Conservation (phyloP, 2,888 invertebrate species). For the Latrodectus elegans region DNA sequence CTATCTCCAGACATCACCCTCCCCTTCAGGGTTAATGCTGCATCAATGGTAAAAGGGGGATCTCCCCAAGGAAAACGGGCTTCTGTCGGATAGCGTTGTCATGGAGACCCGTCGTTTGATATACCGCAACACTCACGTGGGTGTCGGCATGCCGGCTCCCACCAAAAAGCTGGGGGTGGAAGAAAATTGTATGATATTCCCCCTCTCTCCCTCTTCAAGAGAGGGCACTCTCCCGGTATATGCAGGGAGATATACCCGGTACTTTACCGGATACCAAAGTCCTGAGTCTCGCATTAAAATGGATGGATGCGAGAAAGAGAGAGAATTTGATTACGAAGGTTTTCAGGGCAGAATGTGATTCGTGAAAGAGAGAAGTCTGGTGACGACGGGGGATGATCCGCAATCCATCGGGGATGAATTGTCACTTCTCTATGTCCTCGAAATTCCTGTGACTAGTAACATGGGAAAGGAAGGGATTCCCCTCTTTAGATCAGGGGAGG, state of each 20-base stretch:
- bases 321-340: slow-evolving; percentile 52
- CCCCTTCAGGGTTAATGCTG: slow-evolving; percentile 30
- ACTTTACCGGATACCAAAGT: slow-evolving; percentile 38
- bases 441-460: background rate
- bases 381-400: background rate
- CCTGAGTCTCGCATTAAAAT: slow-evolving; percentile 57
- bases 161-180: background rate
- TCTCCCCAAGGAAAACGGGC: background rate
- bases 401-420: slow-evolving; percentile 28
- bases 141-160: slow-evolving; percentile 37
- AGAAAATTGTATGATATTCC: slow-evolving; percentile 39
- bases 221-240: slow-evolving; percentile 4
- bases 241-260: slow-evolving; percentile 7
- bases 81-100: slow-evolving; percentile 10
- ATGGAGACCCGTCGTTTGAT: slow-evolving; percentile 62
- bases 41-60: slow-evolving; percentile 46
- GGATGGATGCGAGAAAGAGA: slow-evolving; percentile 29
- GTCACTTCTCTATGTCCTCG: background rate
- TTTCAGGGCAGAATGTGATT: background rate
- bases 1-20: background rate
- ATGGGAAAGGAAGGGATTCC: no score
- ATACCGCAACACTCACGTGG: slow-evolving; percentile 59
- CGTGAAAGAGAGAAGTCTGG: background rate
- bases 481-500: no score
- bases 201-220: slow-evolving; percentile 20